Base-by-base conservation (phyloP, 2,113 vertebrate species). In the Thymallus thymallus region DNA sequence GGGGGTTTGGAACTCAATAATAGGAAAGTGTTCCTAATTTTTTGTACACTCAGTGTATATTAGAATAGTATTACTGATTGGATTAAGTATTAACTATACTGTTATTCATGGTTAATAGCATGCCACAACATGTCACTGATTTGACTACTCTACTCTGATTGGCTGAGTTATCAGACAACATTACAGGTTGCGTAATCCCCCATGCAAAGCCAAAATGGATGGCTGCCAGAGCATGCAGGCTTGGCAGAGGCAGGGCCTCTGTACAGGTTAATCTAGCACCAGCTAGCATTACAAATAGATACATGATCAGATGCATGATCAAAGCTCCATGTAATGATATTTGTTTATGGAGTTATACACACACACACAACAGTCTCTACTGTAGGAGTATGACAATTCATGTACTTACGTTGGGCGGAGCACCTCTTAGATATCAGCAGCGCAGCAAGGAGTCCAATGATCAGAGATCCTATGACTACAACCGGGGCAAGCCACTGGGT, bases 381-480 rank as follows among this genome's bases (percentile, higher is more conserved):
- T 55, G 16, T 7, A 24, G n/a, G 46, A 13, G 5, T 26, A 7
- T 56, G 7, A 41, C 48, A 51, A 18, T 51, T 18, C 16, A 51
- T 20, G 5, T 62, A 90, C 91, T 92, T 5, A 93, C 91, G 0
- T 13, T 0, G 32, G 16, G 3, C 3, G 48, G 0, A 45, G 23
- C 69, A 62, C 3, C 29, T 71, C 22, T 0, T 58, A 0, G 0
- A 24, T 0, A 84, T 0, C 24, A 88, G 35, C 5, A 82, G 3
- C 0, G 9, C 1, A 22, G 41, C 4, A 68, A 92, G 81, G 74
- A 94, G 32, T 0, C 91, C 91, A 0, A 74, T 0, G 18, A 87
- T 80, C 69, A 92, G 78, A 0, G 89, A 89, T 0, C 92, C 92
- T 0, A 92, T 86, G 0, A 94, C 87, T 68, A 94, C 73, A 1